Evolutionary conservation across 2,888 invertebrate genomes (phyloP).

Genomic region (Drosophila falleni): DNA sequence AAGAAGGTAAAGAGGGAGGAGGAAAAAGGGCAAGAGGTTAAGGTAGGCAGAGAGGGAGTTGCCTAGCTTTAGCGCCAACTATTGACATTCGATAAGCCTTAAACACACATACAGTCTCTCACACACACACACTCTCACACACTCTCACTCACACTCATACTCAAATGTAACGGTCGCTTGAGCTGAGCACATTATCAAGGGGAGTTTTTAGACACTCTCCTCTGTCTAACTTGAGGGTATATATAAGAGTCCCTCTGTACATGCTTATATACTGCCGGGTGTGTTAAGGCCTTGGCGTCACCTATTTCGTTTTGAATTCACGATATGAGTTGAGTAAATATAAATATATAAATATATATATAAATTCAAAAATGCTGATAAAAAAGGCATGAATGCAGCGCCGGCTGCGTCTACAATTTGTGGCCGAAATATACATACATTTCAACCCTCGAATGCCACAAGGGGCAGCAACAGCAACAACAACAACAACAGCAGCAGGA

Average conservation of each 20-base stretch:
- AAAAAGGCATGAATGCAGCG: conserved; percentile 56
- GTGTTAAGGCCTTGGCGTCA: conserved; percentile 27
- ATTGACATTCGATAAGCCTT: conserved; percentile 55
- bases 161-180: conserved; percentile 70
- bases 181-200: conserved; percentile 23
- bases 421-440: conserved; percentile 40
- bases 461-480: conserved; percentile 6
- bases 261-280: conserved; percentile 4
- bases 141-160: background rate
- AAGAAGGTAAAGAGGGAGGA: too few relatives aligned
- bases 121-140: background rate
- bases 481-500: conserved; percentile 20
- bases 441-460: conserved; percentile 72
- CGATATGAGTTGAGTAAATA: conserved; percentile 20
- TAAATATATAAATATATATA: conserved; percentile 41
- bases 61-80: too few relatives aligned
- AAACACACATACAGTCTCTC: background rate
- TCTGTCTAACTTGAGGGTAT: background rate
- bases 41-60: background rate
- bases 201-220: conserved; percentile 27
- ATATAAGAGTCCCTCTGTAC: conserved; percentile 18
- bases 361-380: conserved; percentile 74
- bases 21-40: background rate
- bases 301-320: conserved; percentile 20
- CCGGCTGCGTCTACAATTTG: conserved; percentile 67